Base-by-base conservation (phyloP, 2,113 vertebrate species). In the Lonchura striata region DNA sequence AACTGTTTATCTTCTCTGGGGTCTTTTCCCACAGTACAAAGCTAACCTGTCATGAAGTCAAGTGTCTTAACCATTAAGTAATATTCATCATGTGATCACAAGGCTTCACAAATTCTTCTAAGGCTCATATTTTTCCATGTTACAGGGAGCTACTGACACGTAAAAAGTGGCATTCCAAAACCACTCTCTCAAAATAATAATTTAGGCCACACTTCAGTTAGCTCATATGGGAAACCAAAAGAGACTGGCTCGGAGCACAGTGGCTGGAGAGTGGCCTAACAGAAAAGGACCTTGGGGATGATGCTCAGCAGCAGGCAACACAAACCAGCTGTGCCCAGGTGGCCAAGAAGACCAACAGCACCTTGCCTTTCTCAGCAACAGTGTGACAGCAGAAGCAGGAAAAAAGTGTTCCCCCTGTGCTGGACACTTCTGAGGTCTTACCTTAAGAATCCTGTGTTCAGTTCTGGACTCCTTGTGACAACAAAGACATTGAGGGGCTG, bases 321-420 rank as follows among this genome's bases (percentile, higher is more conserved):
- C 10, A 15, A 61, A 3, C 15, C 19, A 46, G 15, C 27, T 44
- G 27, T 37, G 46, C 7, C 15, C 9, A 60, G 22, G 22, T 33
- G 18, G 8, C 15, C 39, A 19, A 33, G 63, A 44, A 39, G 28
- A 2, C 39, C n/a, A 39, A 5, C 0, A 1, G 3, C n/a, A 70
- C 7, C 39, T 24, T 23, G 24, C 11, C 8, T 61, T 7, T 39
- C 11, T 6, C 47, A 69, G 28, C 12, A 61, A 20, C 6, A 66
- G 15, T 24, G n/a, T 5, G n/a, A 41, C n/a, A 63, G 47, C 23
- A 54, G 39, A 13, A 70, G 2, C 5, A 23, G 12, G 27, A 8
- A 18, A 44, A 20, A 25, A 18, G 14, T 19, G 4, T 14, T 53
- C 5, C 11, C 14, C 14, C 28, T 9, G 14, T 31, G 13, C 17